These are phyloP conservation scores for Caiman crocodilus DNA, from an alignment of 2,797 vertebrate species.

Conservation along the genomic window DNA sequence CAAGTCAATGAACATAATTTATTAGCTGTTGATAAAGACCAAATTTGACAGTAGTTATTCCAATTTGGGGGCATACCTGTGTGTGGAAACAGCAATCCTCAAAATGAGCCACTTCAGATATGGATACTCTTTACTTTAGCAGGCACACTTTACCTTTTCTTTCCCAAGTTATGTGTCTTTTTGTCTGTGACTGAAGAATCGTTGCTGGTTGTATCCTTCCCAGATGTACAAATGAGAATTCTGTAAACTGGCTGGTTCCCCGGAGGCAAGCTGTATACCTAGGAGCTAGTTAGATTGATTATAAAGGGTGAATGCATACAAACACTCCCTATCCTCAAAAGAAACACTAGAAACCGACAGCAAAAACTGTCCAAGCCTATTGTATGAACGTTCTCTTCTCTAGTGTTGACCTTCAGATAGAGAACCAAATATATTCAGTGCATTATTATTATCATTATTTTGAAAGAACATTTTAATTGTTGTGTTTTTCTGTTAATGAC, in stretches of 20 bases:
- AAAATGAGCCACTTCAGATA: no score
- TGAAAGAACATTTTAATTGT: not conserved
- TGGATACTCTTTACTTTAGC: no score
- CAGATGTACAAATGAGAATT: not conserved
- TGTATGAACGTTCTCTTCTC: not conserved
- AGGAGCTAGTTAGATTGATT: not conserved
- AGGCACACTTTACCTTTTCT: not conserved
- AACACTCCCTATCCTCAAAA: not conserved
- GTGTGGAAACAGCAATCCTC: no score
- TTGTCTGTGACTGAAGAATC: accelerated
- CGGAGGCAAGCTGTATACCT: accelerated
- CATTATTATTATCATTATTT: not conserved
- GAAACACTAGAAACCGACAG: not conserved
- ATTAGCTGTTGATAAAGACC: no score
- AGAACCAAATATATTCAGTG: not conserved
- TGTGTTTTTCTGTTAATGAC: not conserved
- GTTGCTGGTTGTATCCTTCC: not conserved
- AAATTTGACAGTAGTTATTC: no score
- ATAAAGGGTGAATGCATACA: not conserved
- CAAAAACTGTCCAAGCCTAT: not conserved
- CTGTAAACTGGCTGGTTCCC: not conserved
- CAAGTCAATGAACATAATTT: no score
- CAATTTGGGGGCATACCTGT: no score
- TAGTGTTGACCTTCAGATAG: not conserved
- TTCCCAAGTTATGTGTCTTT: not conserved